A percentile compares a stretch with the other conserved stretches of the same genome.
Conservation (phyloP, 2,888 invertebrate genomes). For the Seira ritae region DNA sequence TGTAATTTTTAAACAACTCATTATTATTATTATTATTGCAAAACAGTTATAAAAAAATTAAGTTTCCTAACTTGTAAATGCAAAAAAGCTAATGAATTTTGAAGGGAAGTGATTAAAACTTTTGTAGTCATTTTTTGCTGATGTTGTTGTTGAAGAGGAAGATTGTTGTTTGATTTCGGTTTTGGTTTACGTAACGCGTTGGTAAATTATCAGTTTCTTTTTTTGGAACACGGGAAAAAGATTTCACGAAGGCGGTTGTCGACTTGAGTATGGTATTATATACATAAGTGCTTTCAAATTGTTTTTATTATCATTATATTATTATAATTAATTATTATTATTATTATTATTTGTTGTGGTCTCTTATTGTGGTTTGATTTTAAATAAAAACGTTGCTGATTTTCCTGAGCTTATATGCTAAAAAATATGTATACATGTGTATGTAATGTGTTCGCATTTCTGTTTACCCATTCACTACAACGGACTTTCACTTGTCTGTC, state of each 20-base stretch:
- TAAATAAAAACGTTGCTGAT: conserved; percentile 62
- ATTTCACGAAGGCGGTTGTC: conserved; percentile 22
- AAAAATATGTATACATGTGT: not conserved
- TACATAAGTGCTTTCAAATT: conserved; percentile 64
- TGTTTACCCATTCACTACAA: too few species aligned
- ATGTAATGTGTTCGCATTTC: too few species aligned
- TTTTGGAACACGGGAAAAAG: not conserved
- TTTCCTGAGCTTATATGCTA: conserved; percentile 64
- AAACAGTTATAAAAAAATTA: too few species aligned
- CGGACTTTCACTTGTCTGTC: too few species aligned
- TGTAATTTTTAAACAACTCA: not conserved
- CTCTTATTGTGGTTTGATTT: conserved; percentile 62
- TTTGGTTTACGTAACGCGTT: not conserved
- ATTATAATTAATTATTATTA: conserved; percentile 16
- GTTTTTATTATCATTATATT: conserved; percentile 56
- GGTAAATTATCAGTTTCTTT: not conserved
- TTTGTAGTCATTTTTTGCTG: not conserved
- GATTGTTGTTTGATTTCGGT: not conserved
- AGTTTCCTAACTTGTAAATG: too few species aligned
- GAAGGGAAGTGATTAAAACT: not conserved
- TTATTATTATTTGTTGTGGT: conserved; percentile 61
- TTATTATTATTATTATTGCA: too few species aligned
- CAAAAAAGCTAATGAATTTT: not conserved
- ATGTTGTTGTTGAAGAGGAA: not conserved
- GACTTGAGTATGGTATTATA: conserved; percentile 56